Evolutionary conservation across 2,888 invertebrate species (phyloP), one percentile per base, ranked within the genome.

Genomic region (Dryobotodes eremita): DNA sequence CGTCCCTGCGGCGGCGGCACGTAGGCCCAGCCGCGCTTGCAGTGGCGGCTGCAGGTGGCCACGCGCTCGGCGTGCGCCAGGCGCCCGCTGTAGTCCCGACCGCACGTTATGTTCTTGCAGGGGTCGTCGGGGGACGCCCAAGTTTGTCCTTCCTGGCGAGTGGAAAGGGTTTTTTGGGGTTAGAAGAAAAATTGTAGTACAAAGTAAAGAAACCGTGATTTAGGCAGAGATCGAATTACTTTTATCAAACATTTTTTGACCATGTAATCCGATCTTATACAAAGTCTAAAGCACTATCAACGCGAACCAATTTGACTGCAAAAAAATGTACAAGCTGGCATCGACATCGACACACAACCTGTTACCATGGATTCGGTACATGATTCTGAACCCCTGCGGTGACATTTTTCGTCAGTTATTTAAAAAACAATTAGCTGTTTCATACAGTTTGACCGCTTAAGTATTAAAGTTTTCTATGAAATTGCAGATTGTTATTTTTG

Each of bases 21-120:
- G 88, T 98, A 98, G 72, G 92, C 92, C 95, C 97, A 98, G 0
- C 98, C 98, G 80, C 86, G 91, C 66, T 89, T 80, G 88, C 98
- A 98, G 0, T 94, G 93, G 0, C 53, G 62, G 20, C 79, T 91
- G 91, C 98, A 98, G 13, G 91, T 89, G 86, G 97, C 93, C 6
- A 94, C 92, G 65, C 93, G 92, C 77, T 95, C 96, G 65, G 93
- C 89, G 69, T 96, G 96, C 0, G 94, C 65, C 0, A 97, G 94
- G 36, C 93, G 93, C 0, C 96, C 96, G 66, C 92, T 90, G 1
- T 85, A 87, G 89, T 96, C 96, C 17, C 95, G 92, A 0, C 92
- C 89, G 88, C 98, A 98, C 0, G 95, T 95, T 78, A 95, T 90
- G 81, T 96, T 97, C 88, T 95, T 95, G 92, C 98, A 98, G 0